These are phyloP conservation scores for Hoplias malabaricus DNA, from an alignment of 2,113 vertebrate genomes.

Conservation along the genomic window DNA sequence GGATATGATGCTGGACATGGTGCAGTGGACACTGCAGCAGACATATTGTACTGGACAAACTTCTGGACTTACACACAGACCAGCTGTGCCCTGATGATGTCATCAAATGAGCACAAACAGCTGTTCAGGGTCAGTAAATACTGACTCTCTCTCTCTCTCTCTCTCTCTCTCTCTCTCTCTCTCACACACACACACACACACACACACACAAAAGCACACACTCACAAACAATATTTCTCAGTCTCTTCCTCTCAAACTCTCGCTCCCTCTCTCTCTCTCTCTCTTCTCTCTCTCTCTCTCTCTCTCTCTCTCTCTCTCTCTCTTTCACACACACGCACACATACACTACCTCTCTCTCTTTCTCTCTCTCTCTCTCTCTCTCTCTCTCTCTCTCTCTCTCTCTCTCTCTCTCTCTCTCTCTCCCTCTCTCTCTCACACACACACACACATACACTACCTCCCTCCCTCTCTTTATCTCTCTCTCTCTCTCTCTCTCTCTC, in stretches of 20 bases:
- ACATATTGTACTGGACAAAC: too few relatives aligned
- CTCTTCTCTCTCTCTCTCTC: not conserved
- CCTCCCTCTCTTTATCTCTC: not conserved
- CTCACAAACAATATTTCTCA: too few relatives aligned
- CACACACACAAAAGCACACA: too few relatives aligned
- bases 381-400: not conserved
- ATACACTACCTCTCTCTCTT: not conserved
- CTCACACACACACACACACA: too few relatives aligned
- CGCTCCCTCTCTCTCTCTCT: not conserved
- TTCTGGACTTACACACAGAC: not conserved
- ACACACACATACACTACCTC: too few relatives aligned
- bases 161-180: not conserved
- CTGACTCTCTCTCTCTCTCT: not conserved
- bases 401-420: not conserved
- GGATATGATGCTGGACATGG: not conserved
- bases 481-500: not conserved
- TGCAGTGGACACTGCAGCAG: not conserved
- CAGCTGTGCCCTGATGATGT: slow-evolving; percentile 21
- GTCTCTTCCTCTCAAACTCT: not conserved
- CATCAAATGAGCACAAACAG: slow-evolving; percentile 22
- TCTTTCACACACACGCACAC: not conserved
- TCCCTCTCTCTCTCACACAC: not conserved
- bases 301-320: not conserved
- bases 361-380: not conserved
- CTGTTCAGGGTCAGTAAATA: slow-evolving; percentile 17